phyloP scores from a whole-genome alignment of 2,888 invertebrate species.

The Protodeltote pygarga region DNA sequence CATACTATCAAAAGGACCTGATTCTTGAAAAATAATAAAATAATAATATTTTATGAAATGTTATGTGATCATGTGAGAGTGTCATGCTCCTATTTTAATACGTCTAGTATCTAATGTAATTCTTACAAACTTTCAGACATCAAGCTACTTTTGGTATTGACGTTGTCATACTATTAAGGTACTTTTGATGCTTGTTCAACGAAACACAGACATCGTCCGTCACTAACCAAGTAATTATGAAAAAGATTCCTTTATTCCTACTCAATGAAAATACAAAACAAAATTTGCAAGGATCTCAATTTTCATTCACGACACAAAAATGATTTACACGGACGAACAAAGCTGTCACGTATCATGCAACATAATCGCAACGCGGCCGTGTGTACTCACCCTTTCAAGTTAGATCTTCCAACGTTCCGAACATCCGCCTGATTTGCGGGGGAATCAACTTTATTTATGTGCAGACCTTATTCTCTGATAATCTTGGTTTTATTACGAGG shows the following conservation, averaged over 20 bases:
- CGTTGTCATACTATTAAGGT: too few relatives aligned
- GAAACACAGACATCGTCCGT: slow-evolving; percentile 5
- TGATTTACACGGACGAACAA: slow-evolving; percentile 28
- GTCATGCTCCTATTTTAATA: too few relatives aligned
- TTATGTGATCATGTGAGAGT: too few relatives aligned
- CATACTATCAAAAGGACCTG: too few relatives aligned
- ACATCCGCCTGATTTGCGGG: slow-evolving; percentile 44
- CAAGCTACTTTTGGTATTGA: too few relatives aligned
- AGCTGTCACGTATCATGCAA: slow-evolving; percentile 34
- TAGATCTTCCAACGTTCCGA: slow-evolving; percentile 34
- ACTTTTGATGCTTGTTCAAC: too few relatives aligned
- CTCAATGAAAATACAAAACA: slow-evolving; percentile 11
- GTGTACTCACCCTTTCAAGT: slow-evolving; percentile 30
- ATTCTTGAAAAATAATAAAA: too few relatives aligned
- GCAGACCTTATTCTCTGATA: slow-evolving; percentile 50
- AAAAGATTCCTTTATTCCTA: slow-evolving; percentile 8
- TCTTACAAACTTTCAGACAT: too few relatives aligned
- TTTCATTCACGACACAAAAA: slow-evolving; percentile 25
- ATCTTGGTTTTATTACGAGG: slow-evolving; percentile 50
- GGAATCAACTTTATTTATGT: slow-evolving; percentile 48
- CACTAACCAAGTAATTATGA: slow-evolving; percentile 9
- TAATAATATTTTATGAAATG: too few relatives aligned
- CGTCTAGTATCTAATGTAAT: too few relatives aligned
- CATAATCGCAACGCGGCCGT: slow-evolving; percentile 27
- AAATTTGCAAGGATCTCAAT: slow-evolving; percentile 21